Conservation (phyloP, 92 coral and sea anemone species). For the Actinernus sp. region DNA sequence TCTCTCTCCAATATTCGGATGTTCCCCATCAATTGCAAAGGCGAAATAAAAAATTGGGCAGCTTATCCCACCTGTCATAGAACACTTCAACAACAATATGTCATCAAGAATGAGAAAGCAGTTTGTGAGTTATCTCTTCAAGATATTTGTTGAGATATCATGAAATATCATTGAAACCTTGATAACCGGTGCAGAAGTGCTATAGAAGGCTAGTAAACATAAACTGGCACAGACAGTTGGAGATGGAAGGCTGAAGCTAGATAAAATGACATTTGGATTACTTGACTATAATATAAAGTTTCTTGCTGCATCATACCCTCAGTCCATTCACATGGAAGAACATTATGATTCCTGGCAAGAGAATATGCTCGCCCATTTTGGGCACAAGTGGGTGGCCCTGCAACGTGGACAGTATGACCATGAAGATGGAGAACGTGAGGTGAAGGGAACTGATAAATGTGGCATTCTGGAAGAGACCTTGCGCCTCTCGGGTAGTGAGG, state of each 20-base stretch:
- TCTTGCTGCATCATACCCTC: neutral
- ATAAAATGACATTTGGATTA: neutral
- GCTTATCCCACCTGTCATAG: too few species aligned
- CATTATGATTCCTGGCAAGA: too few species aligned
- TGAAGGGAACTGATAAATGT: neutral
- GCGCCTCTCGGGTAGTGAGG: conserved; percentile 1
- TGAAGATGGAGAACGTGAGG: neutral
- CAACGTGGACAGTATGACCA: neutral
- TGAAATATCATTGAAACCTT: too few species aligned
- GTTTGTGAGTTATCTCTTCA: too few species aligned
- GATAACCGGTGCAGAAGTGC: conserved; percentile 1
- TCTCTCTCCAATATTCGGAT: too few species aligned
- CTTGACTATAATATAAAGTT: neutral
- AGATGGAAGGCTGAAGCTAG: neutral
- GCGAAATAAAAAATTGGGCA: too few species aligned
- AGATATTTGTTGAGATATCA: too few species aligned
- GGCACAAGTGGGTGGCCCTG: conserved; percentile 4
- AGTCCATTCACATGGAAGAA: conserved; percentile 1
- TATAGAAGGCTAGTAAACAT: neutral
- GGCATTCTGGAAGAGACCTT: conserved; percentile 1
- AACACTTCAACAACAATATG: too few species aligned
- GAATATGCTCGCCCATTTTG: too few species aligned
- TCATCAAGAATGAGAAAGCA: too few species aligned
- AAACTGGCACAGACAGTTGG: neutral
- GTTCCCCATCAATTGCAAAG: too few species aligned